Conservation (phyloP, 2,797 vertebrate genomes). For the Argyrosomus regius region DNA sequence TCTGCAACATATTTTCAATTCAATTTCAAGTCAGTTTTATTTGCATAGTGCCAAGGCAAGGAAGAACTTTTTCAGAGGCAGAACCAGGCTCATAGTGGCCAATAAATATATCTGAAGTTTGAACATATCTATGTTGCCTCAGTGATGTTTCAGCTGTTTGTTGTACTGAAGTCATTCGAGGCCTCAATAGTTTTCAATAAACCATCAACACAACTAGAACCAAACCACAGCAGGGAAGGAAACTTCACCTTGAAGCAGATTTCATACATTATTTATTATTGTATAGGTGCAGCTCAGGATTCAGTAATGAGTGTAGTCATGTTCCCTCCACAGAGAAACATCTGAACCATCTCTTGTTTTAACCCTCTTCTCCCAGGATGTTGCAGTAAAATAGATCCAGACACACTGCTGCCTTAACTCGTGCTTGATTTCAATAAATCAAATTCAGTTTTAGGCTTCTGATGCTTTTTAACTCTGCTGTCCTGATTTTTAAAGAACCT, state of each 20-base stretch:
- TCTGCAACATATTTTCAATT: background rate
- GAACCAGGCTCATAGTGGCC: no score
- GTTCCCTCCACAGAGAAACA: slow-evolving; percentile 5
- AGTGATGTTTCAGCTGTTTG: background rate
- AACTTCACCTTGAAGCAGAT: background rate
- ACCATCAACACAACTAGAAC: background rate
- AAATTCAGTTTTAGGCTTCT: no score
- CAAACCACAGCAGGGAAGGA: background rate
- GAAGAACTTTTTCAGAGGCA: no score
- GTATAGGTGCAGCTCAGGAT: slow-evolving; percentile 1
- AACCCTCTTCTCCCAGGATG: background rate
- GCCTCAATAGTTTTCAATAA: background rate
- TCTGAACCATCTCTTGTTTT: slow-evolving; percentile 11
- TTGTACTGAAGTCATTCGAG: background rate
- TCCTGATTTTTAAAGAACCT: no score
- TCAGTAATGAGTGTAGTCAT: slow-evolving; percentile 29
- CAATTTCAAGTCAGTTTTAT: no score
- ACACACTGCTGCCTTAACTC: background rate
- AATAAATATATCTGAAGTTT: background rate
- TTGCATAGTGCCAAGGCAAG: no score
- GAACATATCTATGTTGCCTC: background rate
- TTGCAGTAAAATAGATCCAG: slow-evolving; percentile 1
- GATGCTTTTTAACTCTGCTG: no score
- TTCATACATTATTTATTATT: slow-evolving; percentile 29
- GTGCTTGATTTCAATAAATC: background rate